phyloP scores from a whole-genome alignment of 1,140 invertebrate species.

The Pachyrhynchus sulphureomaculatus region DNA sequence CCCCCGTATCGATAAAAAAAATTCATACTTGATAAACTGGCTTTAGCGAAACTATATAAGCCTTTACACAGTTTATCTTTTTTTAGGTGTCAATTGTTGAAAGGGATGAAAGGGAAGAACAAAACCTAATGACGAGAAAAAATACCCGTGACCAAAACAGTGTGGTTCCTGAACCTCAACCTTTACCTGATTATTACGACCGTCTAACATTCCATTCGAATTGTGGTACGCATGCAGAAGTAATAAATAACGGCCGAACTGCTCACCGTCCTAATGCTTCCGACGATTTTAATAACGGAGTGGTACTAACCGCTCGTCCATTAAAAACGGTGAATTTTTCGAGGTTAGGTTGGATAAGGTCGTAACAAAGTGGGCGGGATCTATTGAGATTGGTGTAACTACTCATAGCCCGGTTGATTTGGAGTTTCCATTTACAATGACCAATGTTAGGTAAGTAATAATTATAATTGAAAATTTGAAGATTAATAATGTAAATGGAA shows the following conservation, averaged over 20 bases:
- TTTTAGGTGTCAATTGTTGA: constrained; percentile 75
- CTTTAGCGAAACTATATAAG: too few species aligned
- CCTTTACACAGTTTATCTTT: too few species aligned
- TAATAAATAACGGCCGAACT: constrained; percentile 86
- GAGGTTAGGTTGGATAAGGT: constrained; percentile 86
- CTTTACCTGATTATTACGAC: constrained; percentile 57
- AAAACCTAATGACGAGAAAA: constrained; percentile 70
- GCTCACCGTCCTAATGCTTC: constrained; percentile 88
- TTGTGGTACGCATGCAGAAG: constrained; percentile 88
- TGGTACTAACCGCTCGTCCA: constrained; percentile 86
- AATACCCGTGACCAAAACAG: constrained; percentile 57
- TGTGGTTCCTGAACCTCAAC: constrained; percentile 36
- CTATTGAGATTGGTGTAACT: constrained; percentile 93
- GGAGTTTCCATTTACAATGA: constrained; percentile 95
- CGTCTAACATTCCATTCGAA: constrained; percentile 83
- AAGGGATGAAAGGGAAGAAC: constrained; percentile 75
- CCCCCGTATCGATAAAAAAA: too few species aligned
- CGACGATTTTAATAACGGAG: constrained; percentile 95
- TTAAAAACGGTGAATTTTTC: constrained; percentile 84
- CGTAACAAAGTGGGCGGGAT: constrained; percentile 94
- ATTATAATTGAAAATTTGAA: too few species aligned
- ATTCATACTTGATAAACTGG: too few species aligned
- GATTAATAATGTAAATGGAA: too few species aligned
- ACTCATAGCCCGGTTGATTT: constrained; percentile 84
- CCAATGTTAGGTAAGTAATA: constrained; percentile 73